Percentiles rank a stretch among this genome's conserved stretches.
These are phyloP conservation scores for Scyliorhinus canicula DNA, from an alignment of 2,797 vertebrate species.

Conservation along the genomic window DNA sequence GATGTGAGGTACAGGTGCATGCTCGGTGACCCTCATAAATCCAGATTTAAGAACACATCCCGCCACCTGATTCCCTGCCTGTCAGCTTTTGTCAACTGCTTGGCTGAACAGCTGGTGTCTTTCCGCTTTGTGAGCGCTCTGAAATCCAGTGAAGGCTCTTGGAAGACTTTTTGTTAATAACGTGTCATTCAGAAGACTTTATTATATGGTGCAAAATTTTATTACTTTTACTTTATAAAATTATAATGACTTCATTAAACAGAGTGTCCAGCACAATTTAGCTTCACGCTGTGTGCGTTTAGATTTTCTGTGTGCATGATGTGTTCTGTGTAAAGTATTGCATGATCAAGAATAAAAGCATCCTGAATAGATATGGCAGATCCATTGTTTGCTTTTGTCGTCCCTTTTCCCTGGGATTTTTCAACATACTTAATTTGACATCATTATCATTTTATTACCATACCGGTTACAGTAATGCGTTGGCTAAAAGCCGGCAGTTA, in stretches of 20 bases:
- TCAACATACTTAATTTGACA: not conserved
- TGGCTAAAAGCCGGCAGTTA: not conserved
- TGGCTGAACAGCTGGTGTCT: not conserved
- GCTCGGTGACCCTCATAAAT: slow-evolving; percentile 7
- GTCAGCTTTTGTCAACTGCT: slow-evolving; percentile 6
- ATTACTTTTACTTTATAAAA: not conserved
- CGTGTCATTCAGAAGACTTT: not conserved
- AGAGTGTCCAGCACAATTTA: not conserved
- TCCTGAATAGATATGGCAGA: not conserved
- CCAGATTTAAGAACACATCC: not conserved
- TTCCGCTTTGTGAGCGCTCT: not conserved
- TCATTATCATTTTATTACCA: slow-evolving; percentile 7
- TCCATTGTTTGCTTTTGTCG: not conserved
- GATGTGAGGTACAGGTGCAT: slow-evolving; percentile 20
- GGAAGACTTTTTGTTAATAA: not conserved
- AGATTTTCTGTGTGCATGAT: not conserved
- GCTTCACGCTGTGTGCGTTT: not conserved
- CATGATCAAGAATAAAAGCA: not conserved
- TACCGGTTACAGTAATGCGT: not conserved
- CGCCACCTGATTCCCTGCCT: not conserved
- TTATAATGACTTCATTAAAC: not conserved
- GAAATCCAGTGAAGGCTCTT: not conserved
- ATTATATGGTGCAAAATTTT: not conserved
- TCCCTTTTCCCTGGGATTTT: not conserved
- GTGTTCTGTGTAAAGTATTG: not conserved